Evolutionary conservation across 2,888 invertebrate species (phyloP).

Genomic region (Nasonovia ribisnigri): DNA sequence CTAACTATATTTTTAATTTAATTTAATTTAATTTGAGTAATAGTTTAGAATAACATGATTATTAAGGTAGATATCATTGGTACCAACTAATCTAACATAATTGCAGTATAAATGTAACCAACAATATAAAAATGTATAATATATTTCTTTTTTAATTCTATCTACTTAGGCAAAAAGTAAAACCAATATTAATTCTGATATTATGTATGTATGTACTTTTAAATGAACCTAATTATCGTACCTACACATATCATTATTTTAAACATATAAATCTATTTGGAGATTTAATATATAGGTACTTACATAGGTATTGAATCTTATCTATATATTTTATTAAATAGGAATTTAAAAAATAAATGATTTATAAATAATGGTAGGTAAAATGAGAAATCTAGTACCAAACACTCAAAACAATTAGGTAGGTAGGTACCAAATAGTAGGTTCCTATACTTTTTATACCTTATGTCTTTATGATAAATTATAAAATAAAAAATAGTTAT

Average conservation of each 20-base stretch:
- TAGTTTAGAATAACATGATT: not conserved
- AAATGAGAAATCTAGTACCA: too few relatives aligned
- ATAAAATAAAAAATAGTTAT: not conserved
- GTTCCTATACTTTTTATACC: not conserved
- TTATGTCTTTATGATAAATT: not conserved
- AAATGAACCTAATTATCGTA: not conserved
- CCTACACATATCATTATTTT: not conserved
- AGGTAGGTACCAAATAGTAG: too few relatives aligned
- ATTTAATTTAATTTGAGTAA: not conserved
- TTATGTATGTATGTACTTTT: not conserved
- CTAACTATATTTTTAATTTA: conserved; percentile 46
- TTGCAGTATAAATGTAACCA: not conserved
- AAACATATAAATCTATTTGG: too few relatives aligned
- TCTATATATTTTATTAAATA: too few relatives aligned
- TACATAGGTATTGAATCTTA: too few relatives aligned
- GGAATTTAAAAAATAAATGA: not conserved
- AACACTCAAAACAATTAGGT: too few relatives aligned
- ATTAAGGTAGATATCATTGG: not conserved
- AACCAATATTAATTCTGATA: not conserved
- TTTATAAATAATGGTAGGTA: not conserved
- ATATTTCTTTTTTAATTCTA: not conserved
- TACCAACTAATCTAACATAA: not conserved
- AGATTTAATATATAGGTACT: too few relatives aligned
- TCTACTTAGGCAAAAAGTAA: not conserved
- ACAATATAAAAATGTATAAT: not conserved